Percentiles rank a stretch among this genome's conserved stretches.
These are phyloP conservation scores for Gallinago nigripennis DNA, from an alignment of 2,797 vertebrate species.

Conservation along the genomic window DNA sequence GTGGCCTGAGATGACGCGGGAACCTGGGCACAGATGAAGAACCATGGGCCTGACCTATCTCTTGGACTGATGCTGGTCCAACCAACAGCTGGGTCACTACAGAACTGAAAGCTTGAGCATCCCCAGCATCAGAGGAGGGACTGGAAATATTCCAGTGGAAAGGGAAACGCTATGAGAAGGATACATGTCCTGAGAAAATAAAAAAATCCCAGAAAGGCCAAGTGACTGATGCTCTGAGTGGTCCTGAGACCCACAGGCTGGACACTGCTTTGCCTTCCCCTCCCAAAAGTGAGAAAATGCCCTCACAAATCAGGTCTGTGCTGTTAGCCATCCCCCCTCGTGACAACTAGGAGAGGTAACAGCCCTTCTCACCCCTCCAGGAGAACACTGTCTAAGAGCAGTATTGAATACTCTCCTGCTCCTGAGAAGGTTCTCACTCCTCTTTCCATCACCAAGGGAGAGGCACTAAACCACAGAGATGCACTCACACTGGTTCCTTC, in stretches of 20 bases:
- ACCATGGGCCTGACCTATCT: not conserved
- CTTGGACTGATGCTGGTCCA: not conserved
- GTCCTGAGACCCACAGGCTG: not conserved
- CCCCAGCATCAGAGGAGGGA: not conserved
- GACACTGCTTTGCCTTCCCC: not conserved
- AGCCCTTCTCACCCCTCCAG: not conserved
- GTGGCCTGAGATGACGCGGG: not conserved
- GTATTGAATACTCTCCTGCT: not conserved
- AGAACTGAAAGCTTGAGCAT: not conserved
- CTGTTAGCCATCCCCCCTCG: not conserved
- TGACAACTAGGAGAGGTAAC: not conserved
- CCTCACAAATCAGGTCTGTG: not conserved
- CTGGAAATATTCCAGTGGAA: not conserved
- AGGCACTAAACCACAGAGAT: not conserved
- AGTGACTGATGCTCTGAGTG: not conserved
- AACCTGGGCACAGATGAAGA: not conserved
- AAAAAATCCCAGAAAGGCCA: not conserved
- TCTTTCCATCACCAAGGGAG: not conserved
- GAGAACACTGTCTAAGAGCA: not conserved
- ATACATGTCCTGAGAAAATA: not conserved
- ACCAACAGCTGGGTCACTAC: accelerated
- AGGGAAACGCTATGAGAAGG: not conserved
- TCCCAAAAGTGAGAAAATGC: not conserved
- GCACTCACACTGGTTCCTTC: not conserved
- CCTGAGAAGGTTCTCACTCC: not conserved